Conservation (phyloP, 2,888 invertebrate genomes). For the Cylloceria caligata region DNA sequence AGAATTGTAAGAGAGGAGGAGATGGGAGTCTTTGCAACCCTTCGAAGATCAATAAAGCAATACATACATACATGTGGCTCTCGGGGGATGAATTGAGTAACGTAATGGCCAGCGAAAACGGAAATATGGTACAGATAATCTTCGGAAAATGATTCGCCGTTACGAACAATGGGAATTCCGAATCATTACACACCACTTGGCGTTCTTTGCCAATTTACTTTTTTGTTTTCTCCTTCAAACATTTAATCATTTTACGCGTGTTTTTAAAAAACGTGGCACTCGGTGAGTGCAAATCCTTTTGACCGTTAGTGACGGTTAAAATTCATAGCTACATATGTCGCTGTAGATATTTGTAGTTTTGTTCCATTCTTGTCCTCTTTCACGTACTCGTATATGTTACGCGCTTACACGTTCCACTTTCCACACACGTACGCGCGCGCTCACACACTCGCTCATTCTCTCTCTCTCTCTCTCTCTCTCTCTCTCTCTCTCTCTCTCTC, state of each 20-base stretch:
- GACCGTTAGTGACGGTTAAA: not conserved
- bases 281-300: not conserved
- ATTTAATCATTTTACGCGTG: not conserved
- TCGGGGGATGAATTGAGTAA: not conserved
- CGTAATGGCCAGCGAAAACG: slow-evolving; percentile 3
- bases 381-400: not conserved
- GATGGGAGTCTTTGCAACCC: not conserved
- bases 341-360: not conserved
- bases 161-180: slow-evolving; percentile 24
- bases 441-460: too few relatives aligned
- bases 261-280: not conserved
- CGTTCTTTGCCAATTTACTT: not conserved
- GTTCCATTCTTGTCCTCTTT: not conserved
- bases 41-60: too few relatives aligned
- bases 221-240: too few relatives aligned
- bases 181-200: slow-evolving; percentile 1
- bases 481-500: too few relatives aligned
- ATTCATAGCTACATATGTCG: not conserved
- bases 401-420: slow-evolving; percentile 23
- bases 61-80: slow-evolving; percentile 1
- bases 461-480: too few relatives aligned
- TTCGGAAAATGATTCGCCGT: slow-evolving; percentile 23
- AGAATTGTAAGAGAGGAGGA: too few relatives aligned
- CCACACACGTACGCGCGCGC: not conserved
- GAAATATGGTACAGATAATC: not conserved